Evolutionary conservation across 2,888 invertebrate species (phyloP), one percentile per base, ranked within the genome.

Genomic region (Coleophora deauratella): DNA sequence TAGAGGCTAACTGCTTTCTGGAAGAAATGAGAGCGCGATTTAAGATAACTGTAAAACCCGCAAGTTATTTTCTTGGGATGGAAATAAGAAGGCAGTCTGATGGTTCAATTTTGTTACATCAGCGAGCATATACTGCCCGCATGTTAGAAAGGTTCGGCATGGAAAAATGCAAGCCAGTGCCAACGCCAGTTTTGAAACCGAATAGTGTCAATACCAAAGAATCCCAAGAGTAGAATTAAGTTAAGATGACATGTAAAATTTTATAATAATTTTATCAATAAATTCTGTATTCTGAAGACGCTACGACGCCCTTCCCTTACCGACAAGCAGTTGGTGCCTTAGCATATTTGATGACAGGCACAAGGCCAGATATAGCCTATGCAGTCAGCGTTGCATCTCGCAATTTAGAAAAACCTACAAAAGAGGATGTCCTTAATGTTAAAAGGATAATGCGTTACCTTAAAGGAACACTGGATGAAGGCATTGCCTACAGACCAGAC

Each of bases 11-110:
- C 8, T 14, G 14, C 7, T 31, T 38, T 10, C 15, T 33, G 6
- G 12, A 9, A 2, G 27, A 38, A 1, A 13, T 38, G 27, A 8
- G 13, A 33, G 14, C 14, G 10, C 2, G 37, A 9, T 37, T 37
- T 31, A 42, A 34, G 13, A 38, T 37, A 9, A 42, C 37, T 1
- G 30, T 35, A 4, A 38, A 38, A n/a, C n/a, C n/a, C n/a, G 34
- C 34, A 2, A 21, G 30, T 8, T 42, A 35, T 27, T 42, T 33
- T 35, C 34, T 42, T 15, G 42, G 42, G 3, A 13, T 42, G 3
- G 35, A 38, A 30, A 37, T 39, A 12, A n/a, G 35, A 3, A 12
- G n/a, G 12, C 1, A 27, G 7, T 12, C 21, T 10, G 35, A 42
- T 35, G 43, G 36, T 9, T 9, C 32, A 9, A 43, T 43, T 2